Evolutionary conservation across 2,113 vertebrate genomes (phyloP), one percentile per base, ranked within the genome.

Genomic region (Numida meleagris): DNA sequence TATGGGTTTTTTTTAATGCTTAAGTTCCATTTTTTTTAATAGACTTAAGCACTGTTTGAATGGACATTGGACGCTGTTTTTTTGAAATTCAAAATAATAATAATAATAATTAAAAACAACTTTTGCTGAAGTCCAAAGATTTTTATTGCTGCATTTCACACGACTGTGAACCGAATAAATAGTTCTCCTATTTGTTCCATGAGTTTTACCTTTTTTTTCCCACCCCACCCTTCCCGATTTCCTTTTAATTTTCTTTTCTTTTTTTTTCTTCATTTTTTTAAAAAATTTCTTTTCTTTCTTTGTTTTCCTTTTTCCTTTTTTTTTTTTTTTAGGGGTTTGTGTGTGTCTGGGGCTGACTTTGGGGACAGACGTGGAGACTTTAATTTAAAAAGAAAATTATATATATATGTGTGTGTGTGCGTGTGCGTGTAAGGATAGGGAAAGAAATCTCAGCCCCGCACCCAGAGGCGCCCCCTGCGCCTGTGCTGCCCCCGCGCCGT

Each of bases 141-240:
- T 99, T 98, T 99, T 98, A 98, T 99, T 99, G 99, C 99, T 99
- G 99, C 99, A 99, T 99, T 97, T 99, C 98, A 99, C 99, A 98
- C 96, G 94, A 99, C 98, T 99, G 99, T 99, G 99, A 99, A 99
- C 98, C 93, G 97, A 98, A 99, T 97, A 97, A 98, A 98, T 97
- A 98, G 97, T 97, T 98, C 97, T 98, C 97, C 97, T 98, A 98
- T 98, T 98, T 98, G 98, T 98, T 97, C 97, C 96, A 79, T 96
- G 96, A 97, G 88, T 97, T 97, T 92, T 77, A 95, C 94, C 78
- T 86, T 96, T 97, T 96, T 89, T 90, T 96, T 43, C 80, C 90
- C n/a, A n/a, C 19, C 74, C 79, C 51, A 51, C 73, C 75, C 78
- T 93, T 96, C 94, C 90, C n/a, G n/a, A n/a, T n/a, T n/a, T n/a